These are phyloP conservation scores for Heterotilapia buettikoferi DNA, from an alignment of 2,113 vertebrate species.

Conservation along the genomic window DNA sequence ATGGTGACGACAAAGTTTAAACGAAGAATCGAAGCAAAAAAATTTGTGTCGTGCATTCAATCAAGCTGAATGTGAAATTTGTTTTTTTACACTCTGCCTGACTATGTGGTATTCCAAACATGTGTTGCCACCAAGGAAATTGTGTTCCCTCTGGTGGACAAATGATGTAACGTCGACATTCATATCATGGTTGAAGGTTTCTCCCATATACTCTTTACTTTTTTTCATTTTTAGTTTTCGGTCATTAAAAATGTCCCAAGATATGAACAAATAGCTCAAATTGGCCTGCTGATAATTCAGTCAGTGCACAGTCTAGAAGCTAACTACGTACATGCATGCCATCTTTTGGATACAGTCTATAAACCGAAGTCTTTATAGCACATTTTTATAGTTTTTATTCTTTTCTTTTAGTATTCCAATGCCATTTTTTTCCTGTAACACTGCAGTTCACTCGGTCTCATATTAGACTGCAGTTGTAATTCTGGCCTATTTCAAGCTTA, in stretches of 20 bases:
- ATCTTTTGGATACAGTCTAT: not conserved
- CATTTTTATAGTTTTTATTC: not conserved
- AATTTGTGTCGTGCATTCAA: not conserved
- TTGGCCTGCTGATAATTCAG: not conserved
- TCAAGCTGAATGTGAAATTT: not conserved
- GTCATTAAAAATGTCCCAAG: not conserved
- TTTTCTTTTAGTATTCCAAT: rapidly evolving
- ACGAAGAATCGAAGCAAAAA: not conserved
- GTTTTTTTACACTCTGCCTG: not conserved
- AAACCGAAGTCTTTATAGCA: not conserved
- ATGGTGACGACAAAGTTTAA: not conserved
- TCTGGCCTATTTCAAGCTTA: not conserved
- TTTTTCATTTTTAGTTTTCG: not conserved
- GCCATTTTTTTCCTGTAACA: not conserved
- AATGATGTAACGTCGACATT: not conserved
- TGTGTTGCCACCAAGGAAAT: not conserved
- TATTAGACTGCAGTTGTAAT: not conserved
- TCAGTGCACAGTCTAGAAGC: not conserved
- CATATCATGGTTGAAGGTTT: not conserved
- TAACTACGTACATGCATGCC: not conserved
- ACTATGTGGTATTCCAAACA: not conserved
- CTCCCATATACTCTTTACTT: not conserved
- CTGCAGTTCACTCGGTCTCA: not conserved
- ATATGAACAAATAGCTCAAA: not conserved
- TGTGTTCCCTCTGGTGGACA: not conserved